Evolutionary conservation across 2,113 vertebrate genomes (phyloP).

Genomic region (Oceanites oceanicus): DNA sequence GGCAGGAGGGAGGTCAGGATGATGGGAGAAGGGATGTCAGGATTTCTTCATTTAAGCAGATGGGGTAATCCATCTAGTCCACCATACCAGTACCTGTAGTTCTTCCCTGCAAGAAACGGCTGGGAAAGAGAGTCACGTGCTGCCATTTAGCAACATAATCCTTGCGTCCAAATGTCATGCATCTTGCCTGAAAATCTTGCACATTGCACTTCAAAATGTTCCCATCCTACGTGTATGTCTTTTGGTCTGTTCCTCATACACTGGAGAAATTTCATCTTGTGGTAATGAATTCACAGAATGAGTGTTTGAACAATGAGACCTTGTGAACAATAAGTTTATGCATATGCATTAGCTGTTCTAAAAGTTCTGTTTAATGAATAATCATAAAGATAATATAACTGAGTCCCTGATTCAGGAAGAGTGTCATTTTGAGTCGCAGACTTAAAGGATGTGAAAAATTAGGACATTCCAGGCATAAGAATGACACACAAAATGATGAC

Average conservation of each 20-base stretch:
- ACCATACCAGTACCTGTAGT: background rate
- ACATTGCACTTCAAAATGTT: background rate
- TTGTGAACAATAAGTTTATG: background rate
- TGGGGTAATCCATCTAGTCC: background rate
- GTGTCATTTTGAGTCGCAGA: background rate
- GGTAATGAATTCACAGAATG: background rate
- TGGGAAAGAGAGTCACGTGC: background rate
- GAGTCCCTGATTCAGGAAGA: background rate
- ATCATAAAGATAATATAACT: background rate
- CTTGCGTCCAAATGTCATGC: background rate
- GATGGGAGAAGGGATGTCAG: background rate
- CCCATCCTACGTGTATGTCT: background rate
- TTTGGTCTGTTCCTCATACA: background rate
- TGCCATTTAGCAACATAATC: background rate
- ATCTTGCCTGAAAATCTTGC: background rate
- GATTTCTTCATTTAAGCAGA: background rate
- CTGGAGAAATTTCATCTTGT: background rate
- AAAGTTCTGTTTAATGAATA: conserved; percentile 25
- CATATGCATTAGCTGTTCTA: background rate
- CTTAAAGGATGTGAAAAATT: background rate
- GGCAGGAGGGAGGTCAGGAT: background rate
- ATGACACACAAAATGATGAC: background rate
- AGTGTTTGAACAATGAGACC: background rate
- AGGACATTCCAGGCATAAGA: background rate
- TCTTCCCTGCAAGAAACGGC: background rate